Base-by-base conservation (phyloP, 1,140 invertebrate species). In the Tetramorium simillimum region DNA sequence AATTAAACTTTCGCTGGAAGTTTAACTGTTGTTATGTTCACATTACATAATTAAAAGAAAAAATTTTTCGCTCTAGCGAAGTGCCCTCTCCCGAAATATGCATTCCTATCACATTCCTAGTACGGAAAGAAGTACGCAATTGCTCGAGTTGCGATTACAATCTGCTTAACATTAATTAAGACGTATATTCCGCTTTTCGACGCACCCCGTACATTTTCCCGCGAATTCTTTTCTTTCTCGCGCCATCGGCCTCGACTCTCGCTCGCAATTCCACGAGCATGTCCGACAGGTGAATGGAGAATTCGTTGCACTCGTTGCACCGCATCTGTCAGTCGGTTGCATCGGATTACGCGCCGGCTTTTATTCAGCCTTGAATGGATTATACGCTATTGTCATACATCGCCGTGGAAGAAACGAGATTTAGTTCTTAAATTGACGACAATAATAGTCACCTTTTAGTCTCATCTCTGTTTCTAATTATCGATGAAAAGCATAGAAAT, bases 271-370 rank as follows among this genome's bases (percentile, higher is more conserved):
- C n/a, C 56, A 63, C 46, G 28, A 46, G 80, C 65, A 58, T n/a
- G 58, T 37, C 53, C 67, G 80, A 82, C 80, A 82, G 80, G 80
- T 82, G 80, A 82, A 46, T 72, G 78, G 21, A 43, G 65, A 82
- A 72, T 70, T 82, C 67, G 80, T 60, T 82, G 80, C 40, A 73
- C 67, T 82, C 67, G 51, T 58, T 56, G 78, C 78, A 37, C 37
- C 14, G 80, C 80, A 82, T 82, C 80, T 82, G 80, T 82, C 80
- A 82, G 80, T 82, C 67, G n/a, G 33, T 58, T 60, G 21, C 80
- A 43, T 82, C 67, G 40, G 53, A 82, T 56, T 43, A 62, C 40
- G 43, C 67, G 40, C 18, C 28, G 21, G 21, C 24, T 28, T 49
- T 40, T 82, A 82, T 82, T 69, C 40, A 58, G 40, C 12, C 51